Percentiles rank a stretch among this genome's conserved stretches.
Evolutionary conservation across 2,797 vertebrate genomes (phyloP).

Genomic region (Lindbergichthys nudifrons): DNA sequence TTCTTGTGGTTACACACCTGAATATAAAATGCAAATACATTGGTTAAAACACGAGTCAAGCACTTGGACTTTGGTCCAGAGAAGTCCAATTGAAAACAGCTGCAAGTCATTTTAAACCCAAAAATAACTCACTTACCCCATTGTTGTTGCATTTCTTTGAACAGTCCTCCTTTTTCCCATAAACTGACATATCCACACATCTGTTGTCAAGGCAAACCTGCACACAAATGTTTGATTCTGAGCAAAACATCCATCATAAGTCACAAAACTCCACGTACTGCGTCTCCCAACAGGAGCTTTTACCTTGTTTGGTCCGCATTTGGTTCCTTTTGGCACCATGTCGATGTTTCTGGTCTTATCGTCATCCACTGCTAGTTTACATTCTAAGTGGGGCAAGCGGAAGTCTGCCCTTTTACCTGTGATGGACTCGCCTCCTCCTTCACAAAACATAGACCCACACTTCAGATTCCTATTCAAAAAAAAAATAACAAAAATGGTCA

Average conservation of each 20-base stretch:
- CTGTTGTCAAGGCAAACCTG: constrained; percentile 89
- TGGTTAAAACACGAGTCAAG: not conserved
- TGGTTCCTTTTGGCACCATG: constrained; percentile 86
- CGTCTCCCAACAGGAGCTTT: rapidly evolving
- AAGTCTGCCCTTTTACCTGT: constrained; percentile 74
- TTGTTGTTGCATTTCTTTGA: constrained; percentile 87
- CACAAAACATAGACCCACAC: constrained; percentile 89
- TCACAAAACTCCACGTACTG: not conserved
- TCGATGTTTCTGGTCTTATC: constrained; percentile 73
- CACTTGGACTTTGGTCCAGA: not conserved
- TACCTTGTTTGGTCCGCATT: constrained; percentile 88
- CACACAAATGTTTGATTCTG: not conserved
- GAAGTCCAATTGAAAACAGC: not conserved
- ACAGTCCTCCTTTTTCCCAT: constrained; percentile 86
- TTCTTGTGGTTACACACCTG: constrained; percentile 91
- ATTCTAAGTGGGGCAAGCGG: not conserved
- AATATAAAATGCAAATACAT: not conserved
- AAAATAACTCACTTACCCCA: constrained; percentile 77
- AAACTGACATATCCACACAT: constrained; percentile 86
- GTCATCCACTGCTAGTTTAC: constrained; percentile 73
- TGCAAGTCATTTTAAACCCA: not conserved
- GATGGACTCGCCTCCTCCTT: constrained; percentile 80
- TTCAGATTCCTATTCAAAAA: constrained; percentile 69
- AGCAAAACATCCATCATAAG: not conserved
- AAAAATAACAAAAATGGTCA: not conserved